These are phyloP conservation scores for Apotomis capreana DNA, from an alignment of 2,888 invertebrate genomes.

Conservation along the genomic window DNA sequence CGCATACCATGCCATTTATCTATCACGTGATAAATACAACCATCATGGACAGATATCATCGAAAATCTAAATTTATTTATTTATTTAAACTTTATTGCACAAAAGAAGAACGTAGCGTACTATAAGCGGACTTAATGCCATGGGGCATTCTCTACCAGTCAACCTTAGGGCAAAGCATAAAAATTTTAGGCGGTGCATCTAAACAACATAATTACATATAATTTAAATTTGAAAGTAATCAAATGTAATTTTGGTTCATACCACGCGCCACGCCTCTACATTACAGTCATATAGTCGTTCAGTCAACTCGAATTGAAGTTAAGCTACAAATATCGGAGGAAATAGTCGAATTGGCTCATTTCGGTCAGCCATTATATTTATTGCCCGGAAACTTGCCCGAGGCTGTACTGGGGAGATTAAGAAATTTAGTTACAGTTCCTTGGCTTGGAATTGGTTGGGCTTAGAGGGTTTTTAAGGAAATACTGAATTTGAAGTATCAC, in stretches of 20 bases:
- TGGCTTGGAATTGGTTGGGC: constrained; percentile 23
- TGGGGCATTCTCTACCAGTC: too few species aligned
- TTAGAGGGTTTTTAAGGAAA: constrained; percentile 9
- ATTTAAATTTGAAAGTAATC: too few species aligned
- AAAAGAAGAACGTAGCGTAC: too few species aligned
- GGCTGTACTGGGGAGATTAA: constrained; percentile 32
- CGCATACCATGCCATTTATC: too few species aligned
- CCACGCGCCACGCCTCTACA: not conserved
- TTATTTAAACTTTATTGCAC: too few species aligned
- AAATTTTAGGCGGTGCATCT: too few species aligned
- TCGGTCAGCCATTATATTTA: constrained; percentile 31
- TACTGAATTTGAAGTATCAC: constrained; percentile 1
- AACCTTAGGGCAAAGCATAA: too few species aligned
- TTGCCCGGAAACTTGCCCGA: constrained; percentile 30
- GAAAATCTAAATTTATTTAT: too few species aligned
- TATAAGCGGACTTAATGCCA: too few species aligned
- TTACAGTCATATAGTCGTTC: not conserved
- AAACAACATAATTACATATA: too few species aligned
- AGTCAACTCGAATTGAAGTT: not conserved
- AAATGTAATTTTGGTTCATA: not conserved
- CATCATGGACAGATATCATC: too few species aligned
- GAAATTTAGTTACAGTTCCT: constrained; percentile 38
- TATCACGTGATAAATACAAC: too few species aligned
- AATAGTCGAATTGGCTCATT: constrained; percentile 25
- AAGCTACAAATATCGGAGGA: constrained; percentile 19